Evolutionary conservation across 2,888 invertebrate genomes (phyloP), one percentile per base, ranked within the genome.

Genomic region (Leptopilina drosophilae): DNA sequence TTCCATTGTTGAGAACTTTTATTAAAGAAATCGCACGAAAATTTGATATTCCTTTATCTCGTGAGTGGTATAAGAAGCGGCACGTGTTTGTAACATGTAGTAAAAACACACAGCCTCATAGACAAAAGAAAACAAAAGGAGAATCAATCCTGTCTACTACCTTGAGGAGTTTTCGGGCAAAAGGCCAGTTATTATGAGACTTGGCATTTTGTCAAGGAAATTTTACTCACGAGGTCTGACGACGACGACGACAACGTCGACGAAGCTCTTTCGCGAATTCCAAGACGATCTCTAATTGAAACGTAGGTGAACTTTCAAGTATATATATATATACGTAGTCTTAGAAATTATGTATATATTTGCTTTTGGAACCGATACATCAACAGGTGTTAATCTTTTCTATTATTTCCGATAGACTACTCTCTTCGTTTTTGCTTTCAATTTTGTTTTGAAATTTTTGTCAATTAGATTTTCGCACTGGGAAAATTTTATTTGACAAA

Each of bases 121-220:
- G 73, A 73, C 73, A 73, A 73, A 73, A 73, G 53, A 73, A 56
- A 73, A 49, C 49, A 49, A 53, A 73, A 73, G 53, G 53, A 73
- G 53, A 73, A 14, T 73, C 49, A 49, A 73, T 11, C 33, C 26
- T 73, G 73, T 73, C 73, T 73, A 73, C 73, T 33, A 73, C 73
- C 73, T 73, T 73, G 73, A 56, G 26, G 53, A 26, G 49, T 56
- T 56, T 56, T 56, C 56, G 33, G 73, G 73, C 73, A 73, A 73
- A 53, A 20, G 53, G 53, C 73, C 73, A 73, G 26, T 73, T 33
- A n/a, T 73, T 73, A 73, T 73, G 73, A 73, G 53, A 73, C 53
- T 73, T 73, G 73, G 73, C 73, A 20, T 9, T 33, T 73, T 73
- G 73, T 73, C 73, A 73, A 73, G 56, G 73, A 56, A 73, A 73